Percentiles rank a stretch among this genome's conserved stretches.
Evolutionary conservation across 2,113 vertebrate genomes (phyloP).

Genomic region (Aythya baeri): DNA sequence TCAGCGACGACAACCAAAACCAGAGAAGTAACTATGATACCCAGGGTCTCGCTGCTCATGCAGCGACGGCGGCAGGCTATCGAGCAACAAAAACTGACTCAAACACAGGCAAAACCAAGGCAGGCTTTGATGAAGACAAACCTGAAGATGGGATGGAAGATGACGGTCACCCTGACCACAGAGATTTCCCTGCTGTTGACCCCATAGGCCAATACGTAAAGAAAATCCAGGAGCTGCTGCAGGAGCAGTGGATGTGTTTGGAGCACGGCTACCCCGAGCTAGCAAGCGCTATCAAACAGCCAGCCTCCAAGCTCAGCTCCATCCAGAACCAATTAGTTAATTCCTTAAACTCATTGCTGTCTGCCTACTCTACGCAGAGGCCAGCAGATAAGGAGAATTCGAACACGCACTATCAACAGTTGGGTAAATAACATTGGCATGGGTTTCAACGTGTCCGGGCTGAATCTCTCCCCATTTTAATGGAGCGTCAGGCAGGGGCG

Average conservation of each 20-base stretch:
- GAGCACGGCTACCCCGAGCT: slow-evolving; percentile 89
- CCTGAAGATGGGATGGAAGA: slow-evolving; percentile 29
- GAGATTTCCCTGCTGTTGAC: slow-evolving; percentile 74
- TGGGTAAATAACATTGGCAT: slow-evolving; percentile 69
- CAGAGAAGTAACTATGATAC: not conserved
- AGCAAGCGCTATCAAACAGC: slow-evolving; percentile 83
- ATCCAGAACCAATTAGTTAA: slow-evolving; percentile 96
- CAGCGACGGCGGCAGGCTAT: not conserved
- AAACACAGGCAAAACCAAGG: not conserved
- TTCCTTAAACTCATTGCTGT: slow-evolving; percentile 92
- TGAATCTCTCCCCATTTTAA: not conserved
- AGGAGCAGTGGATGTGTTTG: slow-evolving; percentile 95
- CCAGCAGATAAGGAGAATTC: slow-evolving; percentile 70
- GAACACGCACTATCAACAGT: slow-evolving; percentile 65
- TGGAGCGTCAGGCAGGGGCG: not conserved
- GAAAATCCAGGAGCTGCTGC: slow-evolving; percentile 92
- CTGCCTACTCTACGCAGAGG: slow-evolving; percentile 86
- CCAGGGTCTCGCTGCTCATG: not conserved
- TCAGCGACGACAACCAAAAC: not conserved
- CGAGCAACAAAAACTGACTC: not conserved
- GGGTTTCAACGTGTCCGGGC: fast-evolving
- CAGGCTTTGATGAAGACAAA: not conserved
- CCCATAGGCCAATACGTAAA: slow-evolving; percentile 92
- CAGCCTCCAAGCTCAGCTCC: slow-evolving; percentile 94
- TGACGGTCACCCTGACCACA: not conserved